Conservation (phyloP, 2,113 vertebrate genomes). For the Rhineura floridana region DNA sequence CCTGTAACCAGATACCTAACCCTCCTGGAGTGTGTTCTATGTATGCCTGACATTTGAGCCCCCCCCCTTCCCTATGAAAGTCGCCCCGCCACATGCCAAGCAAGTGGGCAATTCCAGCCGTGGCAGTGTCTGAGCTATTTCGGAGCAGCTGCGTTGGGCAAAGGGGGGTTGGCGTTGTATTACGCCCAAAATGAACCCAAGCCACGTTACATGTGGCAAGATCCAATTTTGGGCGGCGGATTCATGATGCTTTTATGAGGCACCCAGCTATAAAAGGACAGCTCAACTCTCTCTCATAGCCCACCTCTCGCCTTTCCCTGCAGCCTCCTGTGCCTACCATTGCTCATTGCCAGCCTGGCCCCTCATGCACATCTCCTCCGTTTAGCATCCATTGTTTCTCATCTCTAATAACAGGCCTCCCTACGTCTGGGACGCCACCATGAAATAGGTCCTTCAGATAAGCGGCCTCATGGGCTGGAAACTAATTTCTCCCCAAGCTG, state of each 20-base stretch:
- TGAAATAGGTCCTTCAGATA: not conserved
- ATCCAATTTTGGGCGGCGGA: not conserved
- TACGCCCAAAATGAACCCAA: constrained; percentile 22
- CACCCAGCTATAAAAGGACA: not conserved
- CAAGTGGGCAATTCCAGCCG: constrained; percentile 10
- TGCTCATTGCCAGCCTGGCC: too few relatives aligned
- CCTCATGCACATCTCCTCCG: not conserved
- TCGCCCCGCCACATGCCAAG: not conserved
- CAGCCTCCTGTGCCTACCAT: too few relatives aligned
- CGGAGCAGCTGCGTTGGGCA: not conserved
- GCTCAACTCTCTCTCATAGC: not conserved
- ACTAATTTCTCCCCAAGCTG: not conserved
- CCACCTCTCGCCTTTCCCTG: not conserved
- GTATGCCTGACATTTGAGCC: not conserved
- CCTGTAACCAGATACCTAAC: not conserved
- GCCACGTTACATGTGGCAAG: not conserved
- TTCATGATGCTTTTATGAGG: not conserved
- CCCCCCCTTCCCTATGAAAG: not conserved
- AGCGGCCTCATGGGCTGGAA: not conserved
- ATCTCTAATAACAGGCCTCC: not conserved
- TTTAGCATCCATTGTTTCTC: not conserved
- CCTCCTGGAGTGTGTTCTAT: not conserved
- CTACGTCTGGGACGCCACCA: not conserved
- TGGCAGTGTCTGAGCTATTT: constrained; percentile 12
- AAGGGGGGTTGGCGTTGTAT: not conserved